These are phyloP conservation scores for Acomys russatus DNA, from an alignment of 2,797 vertebrate genomes.

Conservation along the genomic window DNA sequence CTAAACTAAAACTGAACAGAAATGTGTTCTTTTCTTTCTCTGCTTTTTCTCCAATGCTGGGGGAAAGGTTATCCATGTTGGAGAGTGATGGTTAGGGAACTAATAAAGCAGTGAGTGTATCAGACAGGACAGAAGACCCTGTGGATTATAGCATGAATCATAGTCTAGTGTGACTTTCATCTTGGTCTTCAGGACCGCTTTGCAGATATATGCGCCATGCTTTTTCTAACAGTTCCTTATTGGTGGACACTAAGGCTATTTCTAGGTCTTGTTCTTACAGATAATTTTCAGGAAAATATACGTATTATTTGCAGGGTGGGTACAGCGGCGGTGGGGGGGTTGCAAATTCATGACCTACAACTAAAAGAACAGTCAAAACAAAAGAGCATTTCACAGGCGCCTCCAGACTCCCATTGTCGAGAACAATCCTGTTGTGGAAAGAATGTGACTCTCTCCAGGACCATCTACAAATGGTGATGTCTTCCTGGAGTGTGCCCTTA, in stretches of 20 bases:
- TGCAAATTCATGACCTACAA: neutral
- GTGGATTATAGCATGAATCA: neutral
- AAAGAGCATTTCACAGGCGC: neutral
- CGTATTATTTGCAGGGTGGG: neutral
- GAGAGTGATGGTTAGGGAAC: neutral
- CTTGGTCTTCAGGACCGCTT: neutral
- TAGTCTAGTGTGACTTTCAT: neutral
- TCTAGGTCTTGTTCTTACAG: neutral
- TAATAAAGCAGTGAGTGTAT: neutral
- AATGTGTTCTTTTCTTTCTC: neutral
- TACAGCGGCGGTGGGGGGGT: accelerated
- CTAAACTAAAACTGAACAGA: neutral
- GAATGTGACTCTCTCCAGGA: neutral
- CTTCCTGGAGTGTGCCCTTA: neutral
- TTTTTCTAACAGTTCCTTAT: conserved; percentile 1
- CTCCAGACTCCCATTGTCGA: neutral
- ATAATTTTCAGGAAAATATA: neutral
- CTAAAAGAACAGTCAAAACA: neutral
- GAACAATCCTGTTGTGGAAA: neutral
- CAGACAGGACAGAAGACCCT: neutral
- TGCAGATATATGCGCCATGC: accelerated
- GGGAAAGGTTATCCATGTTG: accelerated
- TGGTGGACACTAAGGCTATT: neutral
- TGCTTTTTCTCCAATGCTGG: neutral
- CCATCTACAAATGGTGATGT: neutral